These are phyloP conservation scores for Sminthurinus aureus DNA, from an alignment of 2,888 invertebrate species.

Conservation along the genomic window DNA sequence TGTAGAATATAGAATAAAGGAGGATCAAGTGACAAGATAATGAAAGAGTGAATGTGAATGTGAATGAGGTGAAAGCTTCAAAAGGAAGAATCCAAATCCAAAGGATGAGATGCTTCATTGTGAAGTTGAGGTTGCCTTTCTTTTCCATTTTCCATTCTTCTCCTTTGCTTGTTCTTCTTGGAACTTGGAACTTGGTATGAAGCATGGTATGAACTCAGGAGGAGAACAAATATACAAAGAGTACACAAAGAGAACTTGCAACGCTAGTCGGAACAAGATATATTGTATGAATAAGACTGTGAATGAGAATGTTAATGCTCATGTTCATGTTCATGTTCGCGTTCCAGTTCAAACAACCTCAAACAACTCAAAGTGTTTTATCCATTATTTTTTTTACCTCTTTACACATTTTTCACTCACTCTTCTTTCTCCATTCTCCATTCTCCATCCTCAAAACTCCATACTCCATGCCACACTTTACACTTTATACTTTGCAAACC, in stretches of 20 bases:
- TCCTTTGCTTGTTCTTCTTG: too few species aligned
- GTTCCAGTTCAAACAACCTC: not conserved
- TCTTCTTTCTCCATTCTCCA: not conserved
- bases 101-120: not conserved
- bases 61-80: not conserved
- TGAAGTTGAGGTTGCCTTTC: not conserved
- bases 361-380: not conserved
- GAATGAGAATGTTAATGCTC: too few species aligned
- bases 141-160: not conserved
- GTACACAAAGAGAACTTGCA: not conserved
- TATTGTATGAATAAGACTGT: not conserved
- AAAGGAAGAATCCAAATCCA: not conserved
- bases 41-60: not conserved
- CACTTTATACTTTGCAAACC: too few species aligned
- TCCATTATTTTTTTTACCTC: not conserved
- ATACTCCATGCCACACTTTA: not conserved
- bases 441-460: not conserved
- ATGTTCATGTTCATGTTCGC: not conserved
- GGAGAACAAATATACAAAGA: not conserved
- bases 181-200: too few species aligned
- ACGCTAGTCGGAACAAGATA: too few species aligned
- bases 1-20: too few species aligned
- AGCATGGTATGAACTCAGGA: too few species aligned
- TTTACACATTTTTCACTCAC: not conserved
- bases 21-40: not conserved